phyloP scores from a whole-genome alignment of 2,888 invertebrate species.

The Lithophane ornitopus region DNA sequence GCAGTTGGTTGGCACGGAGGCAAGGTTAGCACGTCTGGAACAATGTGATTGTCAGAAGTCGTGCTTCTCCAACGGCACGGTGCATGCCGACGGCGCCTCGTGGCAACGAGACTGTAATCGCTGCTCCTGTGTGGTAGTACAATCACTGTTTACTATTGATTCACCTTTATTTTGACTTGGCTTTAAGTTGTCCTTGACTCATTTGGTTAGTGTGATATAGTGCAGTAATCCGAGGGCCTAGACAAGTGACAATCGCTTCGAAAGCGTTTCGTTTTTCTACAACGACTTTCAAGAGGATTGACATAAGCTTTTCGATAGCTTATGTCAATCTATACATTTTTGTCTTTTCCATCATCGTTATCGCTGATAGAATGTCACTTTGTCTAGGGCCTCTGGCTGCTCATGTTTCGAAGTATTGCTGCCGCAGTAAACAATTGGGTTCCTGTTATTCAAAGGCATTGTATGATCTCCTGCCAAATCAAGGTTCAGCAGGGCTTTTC shows the following conservation, averaged over 20 bases:
- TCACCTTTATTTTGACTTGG: too few species aligned
- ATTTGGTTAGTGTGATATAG: background rate
- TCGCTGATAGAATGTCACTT: too few species aligned
- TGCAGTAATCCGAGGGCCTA: too few species aligned
- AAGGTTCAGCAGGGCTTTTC: background rate
- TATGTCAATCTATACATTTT: too few species aligned
- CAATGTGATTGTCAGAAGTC: conserved; percentile 98
- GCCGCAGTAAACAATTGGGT: background rate
- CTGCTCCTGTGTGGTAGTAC: conserved; percentile 95
- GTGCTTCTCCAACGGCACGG: conserved; percentile 95
- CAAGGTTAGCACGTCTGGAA: conserved; percentile 94
- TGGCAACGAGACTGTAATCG: conserved; percentile 96
- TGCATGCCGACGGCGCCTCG: conserved; percentile 95
- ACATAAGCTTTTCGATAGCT: too few species aligned
- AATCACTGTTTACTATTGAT: background rate
- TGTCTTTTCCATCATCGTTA: too few species aligned
- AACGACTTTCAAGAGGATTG: too few species aligned
- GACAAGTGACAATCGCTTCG: too few species aligned
- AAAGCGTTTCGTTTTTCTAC: too few species aligned
- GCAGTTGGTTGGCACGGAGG: conserved; percentile 95
- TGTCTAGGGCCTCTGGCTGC: too few species aligned
- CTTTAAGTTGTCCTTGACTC: background rate
- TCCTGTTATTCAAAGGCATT: background rate
- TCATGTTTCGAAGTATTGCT: background rate
- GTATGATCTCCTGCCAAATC: background rate